Conservation (phyloP, 2,797 vertebrate species). For the Dermochelys coriacea region DNA sequence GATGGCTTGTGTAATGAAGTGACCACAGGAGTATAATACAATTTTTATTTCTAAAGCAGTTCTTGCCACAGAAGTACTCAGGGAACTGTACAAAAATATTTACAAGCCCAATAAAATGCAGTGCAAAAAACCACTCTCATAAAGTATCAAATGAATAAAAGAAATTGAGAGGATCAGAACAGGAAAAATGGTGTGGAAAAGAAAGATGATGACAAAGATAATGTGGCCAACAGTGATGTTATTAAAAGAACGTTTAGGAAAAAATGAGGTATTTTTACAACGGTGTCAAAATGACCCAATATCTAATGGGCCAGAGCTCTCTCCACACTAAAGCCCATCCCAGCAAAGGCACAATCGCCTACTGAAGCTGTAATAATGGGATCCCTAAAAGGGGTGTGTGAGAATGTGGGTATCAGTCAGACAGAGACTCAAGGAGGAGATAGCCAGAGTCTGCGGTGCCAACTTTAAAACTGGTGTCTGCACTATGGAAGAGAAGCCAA, state of each 20-base stretch:
- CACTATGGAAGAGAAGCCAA: accelerated
- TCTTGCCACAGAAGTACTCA: background rate
- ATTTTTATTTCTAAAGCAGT: background rate
- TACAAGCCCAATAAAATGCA: background rate
- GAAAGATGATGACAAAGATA: background rate
- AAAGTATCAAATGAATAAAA: background rate
- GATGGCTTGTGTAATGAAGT: background rate
- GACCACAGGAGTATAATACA: background rate
- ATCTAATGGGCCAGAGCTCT: accelerated
- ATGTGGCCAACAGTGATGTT: background rate
- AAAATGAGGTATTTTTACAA: background rate
- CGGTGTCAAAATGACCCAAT: background rate
- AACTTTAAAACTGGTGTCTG: accelerated
- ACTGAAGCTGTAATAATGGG: background rate
- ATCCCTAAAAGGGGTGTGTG: background rate
- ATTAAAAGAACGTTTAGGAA: background rate
- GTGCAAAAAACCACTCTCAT: background rate
- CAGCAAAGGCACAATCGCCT: background rate
- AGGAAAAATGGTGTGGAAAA: background rate
- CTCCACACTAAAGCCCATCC: background rate
- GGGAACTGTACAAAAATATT: background rate
- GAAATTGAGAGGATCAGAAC: background rate
- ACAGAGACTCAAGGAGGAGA: background rate
- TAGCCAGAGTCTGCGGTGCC: background rate
- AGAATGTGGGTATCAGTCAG: background rate